A percentile compares a stretch with the other conserved stretches of the same genome.
These are phyloP conservation scores for Xerus inauris DNA, from an alignment of 2,113 vertebrate genomes.

Conservation along the genomic window DNA sequence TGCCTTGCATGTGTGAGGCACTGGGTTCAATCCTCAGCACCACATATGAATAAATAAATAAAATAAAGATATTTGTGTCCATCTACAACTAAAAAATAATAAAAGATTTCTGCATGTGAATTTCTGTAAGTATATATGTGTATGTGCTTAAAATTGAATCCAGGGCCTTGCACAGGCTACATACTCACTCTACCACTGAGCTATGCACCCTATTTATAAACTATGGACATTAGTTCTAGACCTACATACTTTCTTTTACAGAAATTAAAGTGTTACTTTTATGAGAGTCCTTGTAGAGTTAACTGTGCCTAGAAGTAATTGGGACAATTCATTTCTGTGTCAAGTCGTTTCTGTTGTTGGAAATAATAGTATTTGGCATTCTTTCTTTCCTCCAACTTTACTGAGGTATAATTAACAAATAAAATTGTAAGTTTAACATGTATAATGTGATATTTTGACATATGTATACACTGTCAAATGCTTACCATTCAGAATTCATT, in stretches of 20 bases:
- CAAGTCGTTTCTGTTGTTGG: neutral
- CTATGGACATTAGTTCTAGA: neutral
- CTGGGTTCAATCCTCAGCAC: too few relatives aligned
- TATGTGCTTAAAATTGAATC: neutral
- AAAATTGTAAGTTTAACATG: neutral
- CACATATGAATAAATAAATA: too few relatives aligned
- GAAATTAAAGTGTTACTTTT: neutral
- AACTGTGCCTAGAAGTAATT: neutral
- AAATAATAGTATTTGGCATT: neutral
- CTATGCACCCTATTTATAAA: neutral
- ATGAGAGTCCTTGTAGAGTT: neutral
- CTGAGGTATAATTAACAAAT: neutral
- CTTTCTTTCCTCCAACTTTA: neutral
- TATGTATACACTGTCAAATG: too few relatives aligned
- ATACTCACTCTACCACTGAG: neutral
- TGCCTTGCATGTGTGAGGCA: too few relatives aligned
- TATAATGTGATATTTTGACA: neutral
- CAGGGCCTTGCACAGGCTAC: neutral
- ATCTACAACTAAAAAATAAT: too few relatives aligned
- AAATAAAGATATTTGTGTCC: too few relatives aligned
- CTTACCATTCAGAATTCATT: neutral
- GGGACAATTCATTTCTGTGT: neutral
- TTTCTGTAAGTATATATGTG: neutral
- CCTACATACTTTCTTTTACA: neutral
- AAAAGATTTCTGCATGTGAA: conserved; percentile 22